A percentile compares a stretch with the other conserved stretches of the same genome.
Conservation (phyloP, 1,140 invertebrate genomes). For the Sarcophaga peregrina region DNA sequence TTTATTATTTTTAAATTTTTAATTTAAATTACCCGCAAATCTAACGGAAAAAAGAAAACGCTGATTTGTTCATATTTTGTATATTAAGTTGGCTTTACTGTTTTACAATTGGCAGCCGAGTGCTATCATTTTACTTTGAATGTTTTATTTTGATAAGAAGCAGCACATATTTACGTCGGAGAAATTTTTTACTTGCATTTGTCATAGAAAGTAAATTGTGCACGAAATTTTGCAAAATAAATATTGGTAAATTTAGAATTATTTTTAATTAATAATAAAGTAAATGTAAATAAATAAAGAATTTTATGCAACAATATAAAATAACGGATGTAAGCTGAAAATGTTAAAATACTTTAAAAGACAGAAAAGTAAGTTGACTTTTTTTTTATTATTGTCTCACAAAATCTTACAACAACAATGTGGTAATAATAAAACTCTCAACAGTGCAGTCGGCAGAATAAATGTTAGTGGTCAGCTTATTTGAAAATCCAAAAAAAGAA, state of each 20-base stretch:
- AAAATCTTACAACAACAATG: slow-evolving; percentile 21
- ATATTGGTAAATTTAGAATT: background rate
- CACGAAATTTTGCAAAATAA: slow-evolving; percentile 30
- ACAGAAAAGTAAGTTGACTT: slow-evolving; percentile 57
- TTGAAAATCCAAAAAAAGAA: slow-evolving; percentile 4
- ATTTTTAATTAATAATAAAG: background rate
- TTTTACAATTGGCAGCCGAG: background rate
- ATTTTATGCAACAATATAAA: background rate
- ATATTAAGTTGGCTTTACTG: background rate
- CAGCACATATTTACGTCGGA: slow-evolving; percentile 14
- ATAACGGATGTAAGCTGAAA: slow-evolving; percentile 51
- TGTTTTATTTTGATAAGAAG: background rate
- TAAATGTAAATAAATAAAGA: slow-evolving; percentile 37
- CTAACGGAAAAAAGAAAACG: too few relatives aligned
- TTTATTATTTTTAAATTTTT: too few relatives aligned
- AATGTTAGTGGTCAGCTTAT: slow-evolving; percentile 37
- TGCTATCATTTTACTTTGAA: background rate
- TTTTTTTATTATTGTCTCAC: background rate
- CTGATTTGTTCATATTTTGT: background rate
- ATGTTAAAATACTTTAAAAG: slow-evolving; percentile 64
- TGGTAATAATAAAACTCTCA: background rate
- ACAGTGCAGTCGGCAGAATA: slow-evolving; percentile 13
- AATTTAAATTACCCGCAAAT: too few relatives aligned
- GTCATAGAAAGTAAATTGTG: slow-evolving; percentile 20
- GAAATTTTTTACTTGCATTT: slow-evolving; percentile 23